Evolutionary conservation across 1,140 invertebrate species (phyloP), one percentile per base, ranked within the genome.

Genomic region (Limonius californicus): DNA sequence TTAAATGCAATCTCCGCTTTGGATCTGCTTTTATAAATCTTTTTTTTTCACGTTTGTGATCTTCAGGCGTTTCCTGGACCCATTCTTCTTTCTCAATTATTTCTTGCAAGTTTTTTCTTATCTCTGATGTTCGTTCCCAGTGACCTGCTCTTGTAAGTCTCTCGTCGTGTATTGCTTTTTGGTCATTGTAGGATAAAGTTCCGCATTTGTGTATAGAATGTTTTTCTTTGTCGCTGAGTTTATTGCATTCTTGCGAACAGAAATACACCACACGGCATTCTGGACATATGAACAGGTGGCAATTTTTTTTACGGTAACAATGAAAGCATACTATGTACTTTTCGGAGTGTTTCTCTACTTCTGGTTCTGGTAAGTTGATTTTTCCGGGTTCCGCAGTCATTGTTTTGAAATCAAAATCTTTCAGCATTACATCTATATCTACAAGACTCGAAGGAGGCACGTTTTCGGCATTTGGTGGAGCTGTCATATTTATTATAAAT

Each of bases 261-360:
- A 73, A 74, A 54, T 68, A 60, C 8, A 74, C 66, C 19, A 67
- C 19, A 32, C 64, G 61, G 57, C 72, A 74, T 27, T 57, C 61
- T 1, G 71, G 69, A 54, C 72, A 74, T 7, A 50, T 12, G 14
- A 66, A 55, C 15, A 74, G 45, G 8, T 45, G 14, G 42, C 68
- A 66, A 45, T 67, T 47, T 18, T 42, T 61, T 39, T 63, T 62
- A 55, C 64, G 59, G 4, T 66, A 32, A 58, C 72, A 74, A 18
- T 72, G 58, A 59, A 65, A 74, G 39, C 72, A 74, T 11, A 72
- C 63, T n/a, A 61, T 61, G 42, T 72, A 74, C 20, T 68, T 74
- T 4, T 62, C 19, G 16, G 55, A 9, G 3, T 62, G 6, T 1
- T 18, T 55, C 18, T 61, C 60, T 11, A 56, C 11, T 20, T 61